Evolutionary conservation across 2,888 invertebrate genomes (phyloP).

Genomic region (Cordilura impudica): DNA sequence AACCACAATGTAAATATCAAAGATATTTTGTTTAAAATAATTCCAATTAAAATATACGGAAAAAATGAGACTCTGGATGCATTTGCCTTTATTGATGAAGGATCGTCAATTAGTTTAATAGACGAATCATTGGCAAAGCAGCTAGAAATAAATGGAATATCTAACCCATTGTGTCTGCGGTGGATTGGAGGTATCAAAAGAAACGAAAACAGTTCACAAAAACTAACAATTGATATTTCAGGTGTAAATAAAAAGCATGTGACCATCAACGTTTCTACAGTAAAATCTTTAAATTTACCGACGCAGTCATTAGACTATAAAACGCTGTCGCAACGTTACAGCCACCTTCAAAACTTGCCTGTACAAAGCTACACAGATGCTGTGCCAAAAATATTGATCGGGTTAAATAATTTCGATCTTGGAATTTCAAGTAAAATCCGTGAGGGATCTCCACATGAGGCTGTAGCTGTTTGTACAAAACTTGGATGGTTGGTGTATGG

Average conservation of each 20-base stretch:
- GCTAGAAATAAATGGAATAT: background rate
- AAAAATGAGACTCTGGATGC: background rate
- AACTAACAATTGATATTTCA: constrained; percentile 14
- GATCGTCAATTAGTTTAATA: background rate
- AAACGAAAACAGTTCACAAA: constrained; percentile 4
- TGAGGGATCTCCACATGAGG: constrained; percentile 1
- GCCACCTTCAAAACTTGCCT: constrained; percentile 1
- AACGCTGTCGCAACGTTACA: background rate
- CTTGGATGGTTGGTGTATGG: constrained; percentile 7
- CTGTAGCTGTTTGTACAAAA: background rate
- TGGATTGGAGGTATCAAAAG: too few species aligned
- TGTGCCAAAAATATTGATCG: constrained; percentile 18
- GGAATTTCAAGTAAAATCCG: background rate
- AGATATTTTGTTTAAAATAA: constrained; percentile 20
- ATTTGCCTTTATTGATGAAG: background rate
- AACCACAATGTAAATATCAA: background rate
- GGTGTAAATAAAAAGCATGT: constrained; percentile 22
- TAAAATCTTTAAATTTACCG: constrained; percentile 9
- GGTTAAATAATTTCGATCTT: background rate
- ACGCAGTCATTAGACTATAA: constrained; percentile 18
- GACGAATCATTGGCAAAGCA: background rate
- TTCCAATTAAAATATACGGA: constrained; percentile 13
- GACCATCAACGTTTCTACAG: constrained; percentile 3
- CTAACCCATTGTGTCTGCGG: background rate
- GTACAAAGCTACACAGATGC: constrained; percentile 9